phyloP scores from a whole-genome alignment of 2,113 vertebrate genomes.

The Phainopepla nitens region DNA sequence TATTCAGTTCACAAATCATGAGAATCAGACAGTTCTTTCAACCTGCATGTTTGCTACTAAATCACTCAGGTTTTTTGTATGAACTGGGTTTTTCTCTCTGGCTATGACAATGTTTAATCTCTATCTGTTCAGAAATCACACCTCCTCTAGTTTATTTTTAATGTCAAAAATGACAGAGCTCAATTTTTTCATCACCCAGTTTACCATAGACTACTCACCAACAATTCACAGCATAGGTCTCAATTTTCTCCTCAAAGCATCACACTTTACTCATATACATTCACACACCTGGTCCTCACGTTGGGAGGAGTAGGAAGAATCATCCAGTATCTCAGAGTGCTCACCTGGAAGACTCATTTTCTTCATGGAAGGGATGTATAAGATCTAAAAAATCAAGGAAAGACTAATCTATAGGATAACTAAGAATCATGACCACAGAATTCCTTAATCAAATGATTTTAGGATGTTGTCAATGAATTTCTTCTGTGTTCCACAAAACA shows the following conservation, averaged over 20 bases:
- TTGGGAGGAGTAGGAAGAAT: neutral
- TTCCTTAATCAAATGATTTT: neutral
- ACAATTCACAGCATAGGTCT: neutral
- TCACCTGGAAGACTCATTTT: neutral
- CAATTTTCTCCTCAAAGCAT: neutral
- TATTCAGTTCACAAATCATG: neutral
- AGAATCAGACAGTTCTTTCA: neutral
- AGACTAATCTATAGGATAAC: neutral
- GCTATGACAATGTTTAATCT: neutral
- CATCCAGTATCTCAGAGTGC: neutral
- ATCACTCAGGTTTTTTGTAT: neutral
- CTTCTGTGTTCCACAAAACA: neutral
- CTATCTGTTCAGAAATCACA: neutral
- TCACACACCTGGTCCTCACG: neutral
- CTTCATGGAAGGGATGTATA: neutral
- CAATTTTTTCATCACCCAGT: neutral
- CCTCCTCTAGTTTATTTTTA: neutral
- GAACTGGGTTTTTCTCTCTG: neutral
- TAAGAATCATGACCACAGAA: neutral
- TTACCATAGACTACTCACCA: neutral
- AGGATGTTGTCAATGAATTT: neutral
- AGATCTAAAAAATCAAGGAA: neutral
- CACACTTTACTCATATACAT: neutral
- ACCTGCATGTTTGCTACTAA: rapidly evolving
- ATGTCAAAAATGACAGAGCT: neutral